A percentile compares a stretch with the other conserved stretches of the same genome.
phyloP scores from a whole-genome alignment of 2,888 invertebrate species.

The Patella depressa region DNA sequence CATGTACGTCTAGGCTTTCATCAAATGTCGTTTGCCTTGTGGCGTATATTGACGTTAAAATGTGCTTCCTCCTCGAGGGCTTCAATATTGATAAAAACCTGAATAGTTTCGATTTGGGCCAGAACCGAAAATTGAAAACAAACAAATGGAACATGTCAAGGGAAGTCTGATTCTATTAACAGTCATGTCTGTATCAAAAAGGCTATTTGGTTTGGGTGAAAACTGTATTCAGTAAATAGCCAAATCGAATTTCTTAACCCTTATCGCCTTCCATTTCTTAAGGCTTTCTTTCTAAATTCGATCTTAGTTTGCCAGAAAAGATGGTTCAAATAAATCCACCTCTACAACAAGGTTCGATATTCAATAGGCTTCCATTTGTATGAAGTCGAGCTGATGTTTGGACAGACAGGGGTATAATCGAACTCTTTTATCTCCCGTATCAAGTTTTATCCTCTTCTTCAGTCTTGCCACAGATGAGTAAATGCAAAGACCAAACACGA shows the following conservation, averaged over 20 bases:
- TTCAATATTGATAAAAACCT: constrained; percentile 6
- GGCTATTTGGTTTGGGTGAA: constrained; percentile 9
- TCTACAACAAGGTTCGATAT: background rate
- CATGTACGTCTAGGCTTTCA: background rate
- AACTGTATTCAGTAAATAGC: constrained; percentile 10
- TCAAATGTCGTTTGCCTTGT: constrained; percentile 3
- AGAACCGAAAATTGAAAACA: constrained; percentile 6
- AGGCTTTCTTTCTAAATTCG: background rate
- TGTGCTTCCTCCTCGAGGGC: background rate
- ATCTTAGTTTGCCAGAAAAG: background rate
- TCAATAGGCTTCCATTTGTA: background rate
- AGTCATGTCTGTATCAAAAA: constrained; percentile 7
- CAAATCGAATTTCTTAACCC: constrained; percentile 9
- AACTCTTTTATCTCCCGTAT: constrained; percentile 3
- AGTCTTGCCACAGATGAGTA: background rate
- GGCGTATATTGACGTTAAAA: constrained; percentile 3
- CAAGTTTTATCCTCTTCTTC: background rate
- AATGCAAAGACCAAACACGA: too few species aligned
- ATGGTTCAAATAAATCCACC: constrained; percentile 4
- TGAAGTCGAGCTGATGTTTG: background rate
- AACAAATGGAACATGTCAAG: constrained; percentile 5
- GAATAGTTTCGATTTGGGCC: constrained; percentile 5
- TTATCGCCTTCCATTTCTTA: background rate
- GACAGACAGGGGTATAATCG: constrained; percentile 7
- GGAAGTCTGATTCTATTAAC: constrained; percentile 10